These are phyloP conservation scores for Phrixothrix hirtus DNA, from an alignment of 2,888 invertebrate genomes.

Conservation along the genomic window DNA sequence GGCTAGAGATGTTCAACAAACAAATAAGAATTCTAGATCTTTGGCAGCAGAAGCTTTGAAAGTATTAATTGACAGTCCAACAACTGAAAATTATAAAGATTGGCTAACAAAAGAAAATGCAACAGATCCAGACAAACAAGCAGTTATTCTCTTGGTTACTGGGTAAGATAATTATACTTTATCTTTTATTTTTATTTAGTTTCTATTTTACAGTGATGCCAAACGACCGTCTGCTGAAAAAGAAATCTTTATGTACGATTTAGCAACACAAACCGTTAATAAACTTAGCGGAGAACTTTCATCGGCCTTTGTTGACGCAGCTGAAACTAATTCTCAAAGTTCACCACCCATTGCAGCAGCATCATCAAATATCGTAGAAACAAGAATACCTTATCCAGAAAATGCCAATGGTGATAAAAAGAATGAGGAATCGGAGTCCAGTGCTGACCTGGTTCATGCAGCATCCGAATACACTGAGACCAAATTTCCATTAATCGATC, in stretches of 20 bases:
- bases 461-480: slow-evolving; percentile 44
- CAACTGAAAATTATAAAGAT: slow-evolving; percentile 74
- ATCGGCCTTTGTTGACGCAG: slow-evolving; percentile 82
- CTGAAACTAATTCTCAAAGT: slow-evolving; percentile 73
- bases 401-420: slow-evolving; percentile 8
- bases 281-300: slow-evolving; percentile 81
- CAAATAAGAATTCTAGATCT: slow-evolving; percentile 40
- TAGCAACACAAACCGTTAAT: slow-evolving; percentile 72
- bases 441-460: slow-evolving; percentile 33
- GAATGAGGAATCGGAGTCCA: not conserved
- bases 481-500: slow-evolving; percentile 43
- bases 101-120: slow-evolving; percentile 80
- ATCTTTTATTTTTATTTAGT: not conserved
- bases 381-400: slow-evolving; percentile 41
- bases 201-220: slow-evolving; percentile 28
- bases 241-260: slow-evolving; percentile 88
- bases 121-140: slow-evolving; percentile 74
- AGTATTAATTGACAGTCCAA: slow-evolving; percentile 73
- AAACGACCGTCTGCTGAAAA: slow-evolving; percentile 58
- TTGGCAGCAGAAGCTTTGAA: slow-evolving; percentile 70
- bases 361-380: slow-evolving; percentile 47
- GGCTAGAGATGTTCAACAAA: slow-evolving; percentile 53
- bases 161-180: slow-evolving; percentile 64
- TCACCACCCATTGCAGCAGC: slow-evolving; percentile 33
- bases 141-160: slow-evolving; percentile 79